phyloP scores from a whole-genome alignment of 1,140 invertebrate species.

The Myzus persicae region DNA sequence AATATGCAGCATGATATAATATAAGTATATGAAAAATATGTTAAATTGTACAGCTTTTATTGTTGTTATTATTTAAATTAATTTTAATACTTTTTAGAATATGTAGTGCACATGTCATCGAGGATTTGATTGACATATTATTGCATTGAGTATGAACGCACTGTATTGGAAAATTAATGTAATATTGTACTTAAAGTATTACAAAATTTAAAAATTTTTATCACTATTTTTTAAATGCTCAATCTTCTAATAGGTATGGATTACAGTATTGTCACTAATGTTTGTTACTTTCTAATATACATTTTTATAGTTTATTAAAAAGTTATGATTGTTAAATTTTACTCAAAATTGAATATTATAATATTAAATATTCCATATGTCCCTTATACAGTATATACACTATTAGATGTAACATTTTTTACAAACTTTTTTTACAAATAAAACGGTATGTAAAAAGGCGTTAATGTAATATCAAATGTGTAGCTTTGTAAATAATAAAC shows the following conservation, averaged over 20 bases:
- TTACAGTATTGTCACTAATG: background rate
- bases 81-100: background rate
- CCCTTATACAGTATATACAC: background rate
- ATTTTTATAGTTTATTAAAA: background rate
- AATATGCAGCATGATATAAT: too few species aligned
- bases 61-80: background rate
- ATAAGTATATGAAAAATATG: background rate
- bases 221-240: background rate
- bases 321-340: background rate
- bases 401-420: background rate
- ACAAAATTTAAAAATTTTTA: background rate
- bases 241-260: background rate
- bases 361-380: background rate
- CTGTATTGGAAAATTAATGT: background rate
- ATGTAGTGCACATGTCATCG: too few species aligned
- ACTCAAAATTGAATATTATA: background rate
- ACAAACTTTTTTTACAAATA: background rate
- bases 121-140: too few species aligned
- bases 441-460: background rate
- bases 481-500: constrained; percentile 3
- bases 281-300: background rate
- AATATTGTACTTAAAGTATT: background rate
- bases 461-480: background rate
- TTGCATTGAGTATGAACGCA: background rate
- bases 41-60: background rate